Evolutionary conservation across 2,797 vertebrate genomes (phyloP).

Genomic region (Gymnopithys bicolor): DNA sequence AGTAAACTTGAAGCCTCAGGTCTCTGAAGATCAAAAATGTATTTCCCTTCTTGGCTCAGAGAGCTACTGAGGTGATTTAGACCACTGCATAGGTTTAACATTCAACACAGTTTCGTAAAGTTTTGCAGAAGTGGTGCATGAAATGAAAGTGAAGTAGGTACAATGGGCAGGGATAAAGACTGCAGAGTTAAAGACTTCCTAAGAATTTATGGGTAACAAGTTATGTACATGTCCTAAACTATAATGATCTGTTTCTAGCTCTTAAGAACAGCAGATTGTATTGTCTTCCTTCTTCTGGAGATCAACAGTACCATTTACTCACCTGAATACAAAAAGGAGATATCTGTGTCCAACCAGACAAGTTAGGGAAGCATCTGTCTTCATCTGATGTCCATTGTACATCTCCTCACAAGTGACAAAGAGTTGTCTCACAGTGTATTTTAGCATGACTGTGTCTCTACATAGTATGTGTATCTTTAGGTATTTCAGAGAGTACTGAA

Average conservation of each 20-base stretch:
- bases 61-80: background rate
- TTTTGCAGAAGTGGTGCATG: background rate
- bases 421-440: background rate
- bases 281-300: background rate
- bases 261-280: background rate
- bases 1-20: background rate
- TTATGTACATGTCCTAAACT: background rate
- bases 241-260: background rate
- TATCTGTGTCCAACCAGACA: background rate
- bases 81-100: background rate
- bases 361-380: background rate
- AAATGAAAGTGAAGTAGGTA: background rate
- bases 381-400: background rate
- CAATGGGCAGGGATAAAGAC: background rate
- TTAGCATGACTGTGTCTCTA: background rate
- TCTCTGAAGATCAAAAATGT: background rate
- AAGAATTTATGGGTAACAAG: background rate
- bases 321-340: background rate
- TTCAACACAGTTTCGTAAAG: background rate
- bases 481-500: background rate
- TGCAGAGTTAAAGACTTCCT: background rate
- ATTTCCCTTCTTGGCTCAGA: background rate
- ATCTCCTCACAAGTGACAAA: background rate
- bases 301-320: background rate
- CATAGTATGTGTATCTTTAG: background rate